phyloP scores from a whole-genome alignment of 2,113 vertebrate genomes.

The Bos indicus region DNA sequence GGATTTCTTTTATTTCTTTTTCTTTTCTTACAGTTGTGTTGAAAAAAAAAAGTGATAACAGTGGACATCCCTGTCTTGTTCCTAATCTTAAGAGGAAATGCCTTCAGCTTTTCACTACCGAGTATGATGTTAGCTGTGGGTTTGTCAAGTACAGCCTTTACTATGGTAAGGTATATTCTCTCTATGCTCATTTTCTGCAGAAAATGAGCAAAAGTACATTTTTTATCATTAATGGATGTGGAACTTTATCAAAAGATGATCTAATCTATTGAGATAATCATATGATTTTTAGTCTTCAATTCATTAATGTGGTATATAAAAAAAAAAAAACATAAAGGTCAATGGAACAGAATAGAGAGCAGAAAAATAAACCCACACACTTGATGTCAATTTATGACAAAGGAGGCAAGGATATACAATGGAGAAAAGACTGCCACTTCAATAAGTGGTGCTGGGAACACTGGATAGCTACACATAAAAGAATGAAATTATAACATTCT shows the following conservation, averaged over 20 bases:
- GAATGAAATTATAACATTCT: neutral
- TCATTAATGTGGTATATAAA: neutral
- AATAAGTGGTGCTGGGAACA: neutral
- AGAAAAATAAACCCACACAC: neutral
- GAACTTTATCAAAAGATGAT: neutral
- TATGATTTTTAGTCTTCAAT: neutral
- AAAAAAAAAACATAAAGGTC: neutral
- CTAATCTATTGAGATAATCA: neutral
- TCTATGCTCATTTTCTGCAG: neutral
- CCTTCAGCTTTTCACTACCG: neutral
- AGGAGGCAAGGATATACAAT: neutral
- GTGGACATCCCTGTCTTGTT: neutral
- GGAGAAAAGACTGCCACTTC: neutral
- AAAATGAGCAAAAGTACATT: neutral
- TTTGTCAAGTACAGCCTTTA: neutral
- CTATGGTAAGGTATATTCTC: neutral
- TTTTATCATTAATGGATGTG: neutral
- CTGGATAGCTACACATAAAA: neutral
- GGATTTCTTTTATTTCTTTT: neutral
- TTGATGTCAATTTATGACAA: neutral
- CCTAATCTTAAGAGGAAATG: neutral
- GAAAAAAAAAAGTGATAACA: neutral
- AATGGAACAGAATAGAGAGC: neutral
- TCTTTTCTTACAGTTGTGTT: neutral
- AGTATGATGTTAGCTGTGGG: neutral